phyloP scores from a whole-genome alignment of 2,888 invertebrate genomes.

The Drosophila pseudotakahashii region DNA sequence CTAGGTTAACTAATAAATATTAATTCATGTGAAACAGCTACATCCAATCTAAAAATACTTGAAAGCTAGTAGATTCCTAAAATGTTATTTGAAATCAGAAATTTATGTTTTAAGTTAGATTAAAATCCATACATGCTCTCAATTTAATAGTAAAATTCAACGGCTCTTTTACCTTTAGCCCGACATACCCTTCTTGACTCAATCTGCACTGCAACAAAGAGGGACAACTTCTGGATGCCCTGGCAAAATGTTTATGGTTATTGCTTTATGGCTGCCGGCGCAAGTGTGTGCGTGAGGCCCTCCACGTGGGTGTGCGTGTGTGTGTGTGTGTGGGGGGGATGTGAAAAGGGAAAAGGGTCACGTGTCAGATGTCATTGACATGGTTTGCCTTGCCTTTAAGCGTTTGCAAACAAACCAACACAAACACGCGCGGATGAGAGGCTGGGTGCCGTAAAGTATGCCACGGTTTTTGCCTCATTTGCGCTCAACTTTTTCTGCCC shows the following conservation, averaged over 20 bases:
- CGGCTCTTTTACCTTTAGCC: not conserved
- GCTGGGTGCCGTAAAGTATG: constrained; percentile 61
- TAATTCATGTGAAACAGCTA: too few species aligned
- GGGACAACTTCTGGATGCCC: constrained; percentile 51
- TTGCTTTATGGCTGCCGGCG: constrained; percentile 56
- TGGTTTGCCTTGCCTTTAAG: constrained; percentile 75
- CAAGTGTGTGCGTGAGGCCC: constrained; percentile 26
- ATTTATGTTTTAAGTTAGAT: too few species aligned
- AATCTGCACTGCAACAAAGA: constrained; percentile 21
- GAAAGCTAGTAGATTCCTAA: too few species aligned
- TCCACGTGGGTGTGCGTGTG: constrained; percentile 23
- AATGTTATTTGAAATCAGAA: too few species aligned
- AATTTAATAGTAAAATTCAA: too few species aligned
- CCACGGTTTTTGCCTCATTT: constrained; percentile 75
- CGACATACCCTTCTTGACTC: not conserved
- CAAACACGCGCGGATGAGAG: constrained; percentile 21
- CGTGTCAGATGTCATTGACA: constrained; percentile 80
- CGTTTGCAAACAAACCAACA: constrained; percentile 58
- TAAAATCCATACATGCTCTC: too few species aligned
- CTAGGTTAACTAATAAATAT: too few species aligned
- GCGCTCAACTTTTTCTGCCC: constrained; percentile 39
- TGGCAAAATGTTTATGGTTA: constrained; percentile 74
- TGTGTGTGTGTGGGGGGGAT: constrained; percentile 17
- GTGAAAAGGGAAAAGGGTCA: constrained; percentile 67
- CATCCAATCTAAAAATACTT: too few species aligned